Percentiles rank a stretch among this genome's conserved stretches.
Evolutionary conservation across 2,797 vertebrate species (phyloP).

Genomic region (Myoxocephalus aenaeus): DNA sequence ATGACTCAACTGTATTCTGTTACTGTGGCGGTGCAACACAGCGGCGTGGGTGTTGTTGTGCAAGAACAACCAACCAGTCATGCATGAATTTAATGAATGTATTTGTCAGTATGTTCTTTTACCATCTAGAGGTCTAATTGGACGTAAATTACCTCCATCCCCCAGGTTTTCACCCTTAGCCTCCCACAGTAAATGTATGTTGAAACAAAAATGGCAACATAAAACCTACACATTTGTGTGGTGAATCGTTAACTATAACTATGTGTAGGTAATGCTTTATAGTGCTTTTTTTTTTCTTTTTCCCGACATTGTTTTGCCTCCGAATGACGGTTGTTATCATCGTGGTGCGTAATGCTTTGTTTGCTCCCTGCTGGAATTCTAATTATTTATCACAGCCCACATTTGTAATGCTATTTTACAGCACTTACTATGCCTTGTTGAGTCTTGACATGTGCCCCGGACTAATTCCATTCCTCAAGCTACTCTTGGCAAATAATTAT

Average conservation of each 20-base stretch:
- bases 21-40: slow-evolving; percentile 23
- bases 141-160: slow-evolving; percentile 59
- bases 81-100: slow-evolving; percentile 32
- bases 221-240: not conserved
- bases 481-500: slow-evolving; percentile 47
- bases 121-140: slow-evolving; percentile 58
- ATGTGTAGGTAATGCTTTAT: not conserved
- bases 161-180: slow-evolving; percentile 39
- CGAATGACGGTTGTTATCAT: not conserved
- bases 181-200: slow-evolving; percentile 50
- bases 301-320: not conserved
- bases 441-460: slow-evolving; percentile 7
- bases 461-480: slow-evolving; percentile 39
- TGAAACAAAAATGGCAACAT: slow-evolving; percentile 38
- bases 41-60: slow-evolving; percentile 42
- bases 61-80: slow-evolving; percentile 22
- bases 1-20: slow-evolving; percentile 51
- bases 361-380: slow-evolving; percentile 26
- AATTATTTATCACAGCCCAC: slow-evolving; percentile 17
- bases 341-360: slow-evolving; percentile 4
- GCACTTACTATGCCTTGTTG: slow-evolving; percentile 23
- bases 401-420: slow-evolving; percentile 12
- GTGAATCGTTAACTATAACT: not conserved
- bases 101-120: slow-evolving; percentile 32
- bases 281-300: not conserved